A percentile compares a stretch with the other conserved stretches of the same genome.
Conservation (phyloP, 2,797 vertebrate species). For the Rhyacichthys aspro region DNA sequence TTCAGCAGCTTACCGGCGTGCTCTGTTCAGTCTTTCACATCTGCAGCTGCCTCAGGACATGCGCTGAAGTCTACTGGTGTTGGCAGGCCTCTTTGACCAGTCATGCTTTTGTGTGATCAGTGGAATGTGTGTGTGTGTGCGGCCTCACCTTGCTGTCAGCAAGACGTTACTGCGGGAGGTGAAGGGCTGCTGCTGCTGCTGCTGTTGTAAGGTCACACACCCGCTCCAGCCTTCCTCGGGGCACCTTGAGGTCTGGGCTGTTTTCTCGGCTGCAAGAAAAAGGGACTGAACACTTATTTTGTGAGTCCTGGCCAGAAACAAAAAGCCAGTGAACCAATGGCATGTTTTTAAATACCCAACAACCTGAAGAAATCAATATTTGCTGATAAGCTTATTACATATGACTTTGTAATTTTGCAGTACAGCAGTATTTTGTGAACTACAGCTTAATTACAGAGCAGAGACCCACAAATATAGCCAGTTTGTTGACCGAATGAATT, state of each 20-base stretch:
- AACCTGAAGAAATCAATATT: too few relatives aligned
- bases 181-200: constrained; percentile 24
- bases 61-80: constrained; percentile 53
- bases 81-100: constrained; percentile 53
- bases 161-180: constrained; percentile 36
- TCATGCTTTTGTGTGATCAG: constrained; percentile 21
- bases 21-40: constrained; percentile 54
- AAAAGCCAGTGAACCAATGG: too few relatives aligned
- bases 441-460: constrained; percentile 13
- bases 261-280: constrained; percentile 26
- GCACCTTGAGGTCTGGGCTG: constrained; percentile 36
- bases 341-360: too few relatives aligned
- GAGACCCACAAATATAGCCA: constrained; percentile 38
- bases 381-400: too few relatives aligned
- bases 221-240: constrained; percentile 38
- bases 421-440: background rate
- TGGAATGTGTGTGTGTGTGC: constrained; percentile 11
- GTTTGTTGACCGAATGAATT: background rate
- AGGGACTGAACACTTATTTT: background rate
- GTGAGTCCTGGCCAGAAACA: too few relatives aligned
- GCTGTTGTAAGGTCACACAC: constrained; percentile 44
- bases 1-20: constrained; percentile 43
- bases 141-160: constrained; percentile 60
- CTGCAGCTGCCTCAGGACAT: constrained; percentile 49
- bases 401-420: background rate